Base-by-base conservation (phyloP, 2,113 vertebrate species). In the Nerophis lumbriciformis region DNA sequence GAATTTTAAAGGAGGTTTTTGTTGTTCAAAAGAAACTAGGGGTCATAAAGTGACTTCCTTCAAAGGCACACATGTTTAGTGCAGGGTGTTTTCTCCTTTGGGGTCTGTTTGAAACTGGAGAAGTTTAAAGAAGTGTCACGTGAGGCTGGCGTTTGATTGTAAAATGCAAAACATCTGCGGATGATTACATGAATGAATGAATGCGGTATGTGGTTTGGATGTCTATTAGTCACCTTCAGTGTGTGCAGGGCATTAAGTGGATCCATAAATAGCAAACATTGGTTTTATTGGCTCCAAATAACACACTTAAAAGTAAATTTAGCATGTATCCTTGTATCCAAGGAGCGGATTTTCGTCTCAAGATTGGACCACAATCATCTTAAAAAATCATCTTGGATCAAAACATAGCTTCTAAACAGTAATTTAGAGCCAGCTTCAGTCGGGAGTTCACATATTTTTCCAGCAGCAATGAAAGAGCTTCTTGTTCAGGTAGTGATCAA, bases 401-500 rank as follows among this genome's bases (percentile, higher is more conserved):
- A 16, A 45, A 48, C 63, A 39, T 36, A 13, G 51, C 65, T 63
- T 47, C 60, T 56, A 59, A 61, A 35, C 56, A 61, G 47, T 59
- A 61, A 68, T 56, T 28, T 36, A 35, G 52, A 75, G 55, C 53
- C 64, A 72, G 52, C 61, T 63, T 44, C 59, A 65, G 72, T 74
- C 69, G 75, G 68, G 57, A 56, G 16, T 54, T 53, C 53, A 53
- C 56, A 39, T 64, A 1, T 65, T 72, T 59, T 45, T 54, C 53
- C 19, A 66, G 47, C 58, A 53, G 47, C 65, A 56, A 73, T 81
- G 79, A 88, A 84, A 81, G 68, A 77, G 66, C 68, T 73, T 76
- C 12, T 81, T 84, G 79, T 85, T 66, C 51, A 67, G 58, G 59
- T 15, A 8, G 49, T 55, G 53, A 72, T 70, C 58, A 62, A 48